Base-by-base conservation (phyloP, 2,797 vertebrate species). In the Sparidentex hasta region DNA sequence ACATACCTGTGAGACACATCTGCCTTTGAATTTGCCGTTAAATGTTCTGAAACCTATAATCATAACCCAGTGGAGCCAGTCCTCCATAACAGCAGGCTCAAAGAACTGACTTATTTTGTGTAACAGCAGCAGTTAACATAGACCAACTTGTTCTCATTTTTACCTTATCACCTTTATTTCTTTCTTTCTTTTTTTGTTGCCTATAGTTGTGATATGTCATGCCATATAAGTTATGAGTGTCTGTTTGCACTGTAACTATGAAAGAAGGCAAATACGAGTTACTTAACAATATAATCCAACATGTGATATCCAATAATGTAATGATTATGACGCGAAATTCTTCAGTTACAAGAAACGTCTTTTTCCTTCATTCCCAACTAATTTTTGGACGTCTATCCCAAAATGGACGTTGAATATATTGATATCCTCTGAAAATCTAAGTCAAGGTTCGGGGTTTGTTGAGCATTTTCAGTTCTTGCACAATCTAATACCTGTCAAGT, bases 401-500 rank as follows among this genome's bases (percentile, higher is more conserved):
- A 33, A 33, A 33, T 33, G 29, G 6, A 38, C 33, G 9, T 8
- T 38, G 7, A 38, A 38, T 38, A 8, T 38, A 38, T 38, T 38
- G 33, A 38, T 38, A 38, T 38, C 33, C 33, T 38, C 33, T 38
- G 7, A 8, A 38, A 38, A 4, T 38, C 33, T 38, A 38, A 29
- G 6, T 64, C 7, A n/a, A 44, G 44, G 25, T 23, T 38, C 0
- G 46, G 6, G 18, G 17, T 54, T 47, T 1, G 44, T 23, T n/a
- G 20, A 25, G 12, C 14, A 14, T n/a, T 41, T 56, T 52, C 18
- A 23, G 11, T 2, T 46, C 38, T 3, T 46, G 4, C 18, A 2
- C 11, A 21, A 16, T 43, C 3, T 11, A 3, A 17, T 96, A 99
- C 98, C 98, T 96, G 98, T 97, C 91, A 99, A 78, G 92, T 96